These are phyloP conservation scores for Callosobruchus maculatus DNA, from an alignment of 2,888 invertebrate genomes.

Conservation along the genomic window DNA sequence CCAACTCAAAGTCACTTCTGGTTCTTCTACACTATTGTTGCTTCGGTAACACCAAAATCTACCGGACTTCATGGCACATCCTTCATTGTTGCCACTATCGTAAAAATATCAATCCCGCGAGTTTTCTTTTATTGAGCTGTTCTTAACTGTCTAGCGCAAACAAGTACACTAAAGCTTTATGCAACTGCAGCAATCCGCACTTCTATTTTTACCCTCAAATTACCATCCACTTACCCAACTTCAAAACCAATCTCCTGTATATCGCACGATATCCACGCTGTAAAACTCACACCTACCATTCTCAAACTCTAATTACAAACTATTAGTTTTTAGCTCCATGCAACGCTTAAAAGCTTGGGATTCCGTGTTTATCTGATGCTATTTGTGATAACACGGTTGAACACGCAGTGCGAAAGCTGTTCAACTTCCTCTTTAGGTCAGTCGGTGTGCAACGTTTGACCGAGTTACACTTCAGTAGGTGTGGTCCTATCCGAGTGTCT, in stretches of 20 bases:
- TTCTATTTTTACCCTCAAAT: not conserved
- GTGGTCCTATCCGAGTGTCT: not conserved
- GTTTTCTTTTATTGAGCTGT: too few relatives aligned
- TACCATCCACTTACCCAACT: not conserved
- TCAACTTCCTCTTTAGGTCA: conserved; percentile 4
- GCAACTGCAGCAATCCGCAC: not conserved
- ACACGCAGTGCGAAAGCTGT: conserved; percentile 4
- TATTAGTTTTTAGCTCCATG: conserved; percentile 6
- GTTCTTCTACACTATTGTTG: too few relatives aligned
- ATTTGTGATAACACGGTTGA: conserved; percentile 33
- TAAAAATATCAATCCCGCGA: too few relatives aligned
- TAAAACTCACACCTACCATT: not conserved
- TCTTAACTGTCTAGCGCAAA: not conserved
- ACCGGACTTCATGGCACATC: too few relatives aligned
- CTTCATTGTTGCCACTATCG: too few relatives aligned
- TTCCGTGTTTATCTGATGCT: conserved; percentile 37
- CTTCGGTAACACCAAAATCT: too few relatives aligned
- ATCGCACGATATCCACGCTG: not conserved
- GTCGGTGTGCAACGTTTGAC: conserved; percentile 3
- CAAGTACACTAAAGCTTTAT: not conserved
- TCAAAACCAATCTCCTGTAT: not conserved
- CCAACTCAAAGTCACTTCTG: too few relatives aligned
- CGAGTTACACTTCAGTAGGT: not conserved
- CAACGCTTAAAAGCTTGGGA: conserved; percentile 29
- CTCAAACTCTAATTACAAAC: conserved; percentile 6